These are phyloP conservation scores for Achlya flavicornis DNA, from an alignment of 2,888 invertebrate species.

Conservation along the genomic window DNA sequence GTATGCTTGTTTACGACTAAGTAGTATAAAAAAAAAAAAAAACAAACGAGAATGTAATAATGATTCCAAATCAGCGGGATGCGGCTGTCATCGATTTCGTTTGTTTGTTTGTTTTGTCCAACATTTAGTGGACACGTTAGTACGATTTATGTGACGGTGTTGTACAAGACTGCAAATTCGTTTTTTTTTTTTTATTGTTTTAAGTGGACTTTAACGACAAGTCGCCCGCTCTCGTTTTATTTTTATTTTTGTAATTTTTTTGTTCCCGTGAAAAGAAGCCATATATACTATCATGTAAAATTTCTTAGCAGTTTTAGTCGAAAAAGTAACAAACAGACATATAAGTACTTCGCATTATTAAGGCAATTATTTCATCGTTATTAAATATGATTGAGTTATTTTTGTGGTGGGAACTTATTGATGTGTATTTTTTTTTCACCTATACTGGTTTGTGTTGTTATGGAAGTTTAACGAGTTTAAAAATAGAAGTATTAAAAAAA, in stretches of 20 bases:
- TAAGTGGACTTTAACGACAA: too few relatives aligned
- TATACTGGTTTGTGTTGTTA: neutral
- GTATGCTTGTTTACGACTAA: too few relatives aligned
- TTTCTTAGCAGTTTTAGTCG: too few relatives aligned
- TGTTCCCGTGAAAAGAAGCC: too few relatives aligned
- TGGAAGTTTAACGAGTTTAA: neutral
- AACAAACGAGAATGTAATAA: neutral
- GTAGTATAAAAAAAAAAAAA: too few relatives aligned
- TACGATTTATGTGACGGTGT: neutral
- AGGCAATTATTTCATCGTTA: neutral
- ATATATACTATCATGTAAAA: too few relatives aligned
- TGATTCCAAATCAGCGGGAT: neutral
- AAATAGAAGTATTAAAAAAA: neutral
- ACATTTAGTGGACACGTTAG: neutral
- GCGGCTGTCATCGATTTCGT: neutral
- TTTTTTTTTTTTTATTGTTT: too few relatives aligned
- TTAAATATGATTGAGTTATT: neutral
- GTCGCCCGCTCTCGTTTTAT: too few relatives aligned
- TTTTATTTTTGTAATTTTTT: too few relatives aligned
- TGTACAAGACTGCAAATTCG: neutral
- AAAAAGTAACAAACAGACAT: too few relatives aligned
- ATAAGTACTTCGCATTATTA: too few relatives aligned
- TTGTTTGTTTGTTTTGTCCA: neutral
- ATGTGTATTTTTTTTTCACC: neutral
- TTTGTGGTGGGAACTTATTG: neutral